Evolutionary conservation across 53 echinoderm and acorn worm genomes (phyloP).

Genomic region (Mesocentrotus franciscanus): DNA sequence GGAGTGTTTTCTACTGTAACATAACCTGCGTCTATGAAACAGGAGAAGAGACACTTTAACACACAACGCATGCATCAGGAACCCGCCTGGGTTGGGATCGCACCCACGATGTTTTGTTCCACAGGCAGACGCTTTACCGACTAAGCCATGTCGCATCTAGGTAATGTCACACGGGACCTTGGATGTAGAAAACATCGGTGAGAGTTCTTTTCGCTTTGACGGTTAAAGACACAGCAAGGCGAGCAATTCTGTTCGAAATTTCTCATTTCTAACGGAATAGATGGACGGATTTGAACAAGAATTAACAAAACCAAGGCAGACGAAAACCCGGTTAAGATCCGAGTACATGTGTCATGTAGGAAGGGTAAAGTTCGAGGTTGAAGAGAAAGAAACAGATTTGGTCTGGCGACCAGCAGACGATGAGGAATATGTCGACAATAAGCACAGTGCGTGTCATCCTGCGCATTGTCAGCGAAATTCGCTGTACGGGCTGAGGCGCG

Average conservation of each 20-base stretch:
- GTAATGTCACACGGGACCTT: background rate
- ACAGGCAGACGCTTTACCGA: no score
- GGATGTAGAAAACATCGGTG: background rate
- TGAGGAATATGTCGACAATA: slow-evolving; percentile 45
- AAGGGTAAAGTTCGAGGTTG: background rate
- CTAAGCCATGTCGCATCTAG: no score
- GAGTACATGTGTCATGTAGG: slow-evolving; percentile 52
- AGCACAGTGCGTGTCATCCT: slow-evolving; percentile 25
- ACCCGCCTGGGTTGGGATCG: no score
- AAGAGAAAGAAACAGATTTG: slow-evolving; percentile 55
- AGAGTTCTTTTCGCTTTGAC: background rate
- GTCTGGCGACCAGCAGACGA: slow-evolving; percentile 57
- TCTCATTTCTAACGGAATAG: slow-evolving; percentile 32
- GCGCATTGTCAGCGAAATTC: background rate
- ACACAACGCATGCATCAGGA: no score
- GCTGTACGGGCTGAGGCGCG: background rate
- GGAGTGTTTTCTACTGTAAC: no score
- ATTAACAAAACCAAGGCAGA: slow-evolving; percentile 30
- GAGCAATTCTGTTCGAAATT: slow-evolving; percentile 8
- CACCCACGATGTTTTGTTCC: no score
- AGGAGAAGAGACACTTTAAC: no score
- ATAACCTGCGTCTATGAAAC: no score
- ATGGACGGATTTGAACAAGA: slow-evolving; percentile 41
- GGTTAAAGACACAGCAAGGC: background rate
- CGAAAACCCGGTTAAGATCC: background rate